Evolutionary conservation across 2,797 vertebrate species (phyloP).

Genomic region (Channa striata): DNA sequence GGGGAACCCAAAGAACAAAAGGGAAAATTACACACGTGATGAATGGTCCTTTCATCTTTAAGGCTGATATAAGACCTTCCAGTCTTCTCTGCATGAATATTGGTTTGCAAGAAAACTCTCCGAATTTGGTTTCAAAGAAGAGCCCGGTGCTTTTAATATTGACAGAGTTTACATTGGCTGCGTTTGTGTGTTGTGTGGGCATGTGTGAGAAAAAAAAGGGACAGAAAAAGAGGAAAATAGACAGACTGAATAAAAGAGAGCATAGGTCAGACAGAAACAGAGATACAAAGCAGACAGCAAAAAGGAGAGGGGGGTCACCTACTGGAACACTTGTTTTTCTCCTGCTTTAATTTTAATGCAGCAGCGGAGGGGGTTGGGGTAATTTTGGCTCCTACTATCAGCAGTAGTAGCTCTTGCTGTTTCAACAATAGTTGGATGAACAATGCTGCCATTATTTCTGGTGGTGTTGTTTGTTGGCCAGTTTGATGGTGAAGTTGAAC

Average conservation of each 20-base stretch:
- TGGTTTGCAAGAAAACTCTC: conserved; percentile 70
- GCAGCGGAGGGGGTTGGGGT: conserved; percentile 16
- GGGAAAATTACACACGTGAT: conserved; percentile 80
- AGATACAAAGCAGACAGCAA: conserved; percentile 35
- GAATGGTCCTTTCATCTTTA: conserved; percentile 82
- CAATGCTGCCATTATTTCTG: conserved; percentile 28
- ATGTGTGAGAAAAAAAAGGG: conserved; percentile 8
- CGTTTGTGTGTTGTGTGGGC: conserved; percentile 26
- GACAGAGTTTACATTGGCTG: conserved; percentile 36
- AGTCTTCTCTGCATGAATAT: conserved; percentile 65
- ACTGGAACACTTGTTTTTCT: conserved; percentile 9
- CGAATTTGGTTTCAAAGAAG: conserved; percentile 73
- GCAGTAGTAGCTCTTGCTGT: conserved; percentile 23
- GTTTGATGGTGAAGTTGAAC: conserved; percentile 16
- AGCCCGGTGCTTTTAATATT: conserved; percentile 61
- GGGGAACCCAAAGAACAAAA: conserved; percentile 76
- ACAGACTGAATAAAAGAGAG: conserved; percentile 16
- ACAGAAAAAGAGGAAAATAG: conserved; percentile 32
- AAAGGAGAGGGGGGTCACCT: conserved; percentile 32
- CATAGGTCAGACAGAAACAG: conserved; percentile 38
- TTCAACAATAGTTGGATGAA: conserved; percentile 38
- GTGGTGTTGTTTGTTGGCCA: conserved; percentile 9
- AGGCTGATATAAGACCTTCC: conserved; percentile 71
- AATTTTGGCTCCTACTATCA: conserved; percentile 38
- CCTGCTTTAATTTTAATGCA: conserved; percentile 17